Evolutionary conservation across 2,888 invertebrate genomes (phyloP), one percentile per base, ranked within the genome.

Genomic region (Agriopis aurantiaria): DNA sequence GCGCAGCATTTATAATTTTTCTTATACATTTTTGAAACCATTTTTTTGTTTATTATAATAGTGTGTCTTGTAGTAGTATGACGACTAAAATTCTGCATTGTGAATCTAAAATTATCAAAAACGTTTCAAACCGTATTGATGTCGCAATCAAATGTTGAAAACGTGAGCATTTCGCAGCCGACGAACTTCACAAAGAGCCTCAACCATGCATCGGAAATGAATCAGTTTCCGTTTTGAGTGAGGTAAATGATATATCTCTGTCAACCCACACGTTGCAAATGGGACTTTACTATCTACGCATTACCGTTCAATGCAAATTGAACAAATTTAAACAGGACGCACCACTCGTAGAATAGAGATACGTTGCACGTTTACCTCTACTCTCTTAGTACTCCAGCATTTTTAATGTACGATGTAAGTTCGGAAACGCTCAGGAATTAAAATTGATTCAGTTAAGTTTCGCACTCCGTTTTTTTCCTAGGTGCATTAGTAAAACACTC

Each of bases 121-220:
- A 81, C 71, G 76, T 80, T 80, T 80, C 80, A 80, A 81, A 53
- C 52, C 52, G 85, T 90, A 91, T 92, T 88, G 90, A 91, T 91
- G 89, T 90, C 88, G 88, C 90, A 91, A 92, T 93, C 92, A 92
- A 91, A 92, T 88, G 88, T 88, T 91, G 91, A 87, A 91, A 91
- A 91, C 91, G 92, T 91, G 90, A 89, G 92, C 91, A 91, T 90
- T 93, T 92, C 89, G 86, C 87, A 83, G 85, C 86, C 89, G 88
- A 88, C 88, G 88, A 90, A 90, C 90, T 90, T 84, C 85, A 93
- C 93, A 93, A 93, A 93, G 93, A 92, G 91, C 90, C 85, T 86
- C 90, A 88, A 90, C 91, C 90, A 87, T 92, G 91, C 93, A 93
- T 92, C 93, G 93, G 92, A 93, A 93, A 93, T 93, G 92, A 93